Evolutionary conservation across 2,888 invertebrate genomes (phyloP).

Genomic region (Netelia inedita): DNA sequence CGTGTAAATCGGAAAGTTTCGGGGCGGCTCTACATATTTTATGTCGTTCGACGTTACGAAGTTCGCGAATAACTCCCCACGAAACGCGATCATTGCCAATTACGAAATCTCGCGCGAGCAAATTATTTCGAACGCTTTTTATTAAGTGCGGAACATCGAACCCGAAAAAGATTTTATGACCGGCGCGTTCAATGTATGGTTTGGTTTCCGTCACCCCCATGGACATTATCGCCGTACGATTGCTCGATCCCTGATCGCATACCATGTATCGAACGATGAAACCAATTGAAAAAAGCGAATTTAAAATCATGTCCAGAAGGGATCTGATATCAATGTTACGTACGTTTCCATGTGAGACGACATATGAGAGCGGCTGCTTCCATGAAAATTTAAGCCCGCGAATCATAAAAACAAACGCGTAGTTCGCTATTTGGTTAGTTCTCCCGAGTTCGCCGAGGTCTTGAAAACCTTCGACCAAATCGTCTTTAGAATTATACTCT

Average conservation of each 20-base stretch:
- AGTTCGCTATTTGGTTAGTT: constrained; percentile 62
- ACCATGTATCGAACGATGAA: constrained; percentile 65
- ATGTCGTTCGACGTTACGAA: constrained; percentile 63
- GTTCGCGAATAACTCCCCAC: constrained; percentile 21
- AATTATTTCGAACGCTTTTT: constrained; percentile 71
- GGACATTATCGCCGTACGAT: constrained; percentile 62
- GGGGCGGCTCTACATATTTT: constrained; percentile 66
- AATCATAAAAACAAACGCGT: constrained; percentile 74
- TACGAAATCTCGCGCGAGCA: constrained; percentile 60
- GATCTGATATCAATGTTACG: background rate
- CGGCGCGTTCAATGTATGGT: constrained; percentile 60
- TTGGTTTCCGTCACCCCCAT: constrained; percentile 68
- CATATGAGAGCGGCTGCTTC: constrained; percentile 71
- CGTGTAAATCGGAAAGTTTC: constrained; percentile 71
- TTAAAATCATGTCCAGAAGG: constrained; percentile 56
- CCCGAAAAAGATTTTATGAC: constrained; percentile 67
- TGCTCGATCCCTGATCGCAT: constrained; percentile 71
- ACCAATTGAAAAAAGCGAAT: constrained; percentile 57
- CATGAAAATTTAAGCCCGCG: constrained; percentile 70
- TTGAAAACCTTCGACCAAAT: constrained; percentile 67
- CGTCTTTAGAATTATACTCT: too few species aligned
- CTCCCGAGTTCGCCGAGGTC: constrained; percentile 72
- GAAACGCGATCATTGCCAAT: constrained; percentile 54
- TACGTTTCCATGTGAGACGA: too few species aligned
- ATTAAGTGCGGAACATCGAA: constrained; percentile 71